These are phyloP conservation scores for Papilio xuthus DNA, from an alignment of 1,140 invertebrate species.

Conservation along the genomic window DNA sequence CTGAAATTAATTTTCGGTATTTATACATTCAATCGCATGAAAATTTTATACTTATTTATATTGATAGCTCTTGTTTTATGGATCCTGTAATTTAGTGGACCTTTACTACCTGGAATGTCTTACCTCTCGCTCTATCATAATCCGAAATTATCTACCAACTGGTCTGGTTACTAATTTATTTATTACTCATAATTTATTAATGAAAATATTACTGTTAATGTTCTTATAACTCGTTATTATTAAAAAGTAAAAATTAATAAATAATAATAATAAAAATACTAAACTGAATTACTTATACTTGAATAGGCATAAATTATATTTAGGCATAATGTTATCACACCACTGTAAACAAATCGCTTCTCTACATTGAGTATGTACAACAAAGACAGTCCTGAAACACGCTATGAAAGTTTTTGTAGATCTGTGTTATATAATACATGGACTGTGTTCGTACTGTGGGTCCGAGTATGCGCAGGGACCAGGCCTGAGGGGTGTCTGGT, in stretches of 20 bases:
- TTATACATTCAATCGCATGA: too few relatives aligned
- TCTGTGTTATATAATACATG: constrained; percentile 35
- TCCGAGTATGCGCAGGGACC: constrained; percentile 14
- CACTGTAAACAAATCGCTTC: background rate
- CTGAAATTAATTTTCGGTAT: background rate
- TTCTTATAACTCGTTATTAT: too few relatives aligned
- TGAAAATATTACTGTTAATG: too few relatives aligned
- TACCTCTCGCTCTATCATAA: background rate
- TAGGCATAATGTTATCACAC: background rate
- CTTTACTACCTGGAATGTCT: background rate
- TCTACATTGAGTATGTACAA: background rate
- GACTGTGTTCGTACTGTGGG: background rate
- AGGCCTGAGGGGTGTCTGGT: constrained; percentile 5
- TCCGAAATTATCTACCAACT: too few relatives aligned
- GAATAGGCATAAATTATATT: too few relatives aligned
- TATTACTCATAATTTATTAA: too few relatives aligned
- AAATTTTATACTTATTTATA: too few relatives aligned
- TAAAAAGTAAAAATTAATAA: too few relatives aligned
- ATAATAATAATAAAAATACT: too few relatives aligned
- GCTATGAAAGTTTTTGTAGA: constrained; percentile 48
- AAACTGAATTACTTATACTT: too few relatives aligned
- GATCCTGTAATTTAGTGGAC: background rate
- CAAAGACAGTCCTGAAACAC: constrained; percentile 43
- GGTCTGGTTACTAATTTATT: too few relatives aligned
- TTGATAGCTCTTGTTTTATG: background rate